phyloP scores from a whole-genome alignment of 2,888 invertebrate genomes.

The Hyles lineata region DNA sequence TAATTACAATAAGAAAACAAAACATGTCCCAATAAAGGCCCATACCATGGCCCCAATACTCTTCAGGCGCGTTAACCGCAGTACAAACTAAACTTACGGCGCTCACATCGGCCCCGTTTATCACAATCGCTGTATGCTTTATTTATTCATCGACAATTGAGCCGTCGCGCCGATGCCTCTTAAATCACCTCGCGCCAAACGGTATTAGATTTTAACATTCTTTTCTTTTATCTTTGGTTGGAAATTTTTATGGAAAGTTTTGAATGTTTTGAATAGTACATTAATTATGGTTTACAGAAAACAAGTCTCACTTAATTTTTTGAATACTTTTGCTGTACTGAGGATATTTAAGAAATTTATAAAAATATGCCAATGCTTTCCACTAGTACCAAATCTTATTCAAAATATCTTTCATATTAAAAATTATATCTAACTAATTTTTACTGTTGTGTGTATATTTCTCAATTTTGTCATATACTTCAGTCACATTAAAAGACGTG shows the following conservation, averaged over 20 bases:
- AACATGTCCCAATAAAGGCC: too few relatives aligned
- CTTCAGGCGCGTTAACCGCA: background rate
- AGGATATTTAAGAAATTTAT: background rate
- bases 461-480: too few relatives aligned
- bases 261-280: background rate
- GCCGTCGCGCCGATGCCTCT: background rate
- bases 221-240: background rate
- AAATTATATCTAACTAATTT: too few relatives aligned
- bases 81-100: constrained; percentile 11
- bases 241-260: background rate
- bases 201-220: background rate
- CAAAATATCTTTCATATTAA: too few relatives aligned
- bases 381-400: too few relatives aligned
- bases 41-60: background rate
- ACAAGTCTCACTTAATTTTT: background rate
- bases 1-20: too few relatives aligned
- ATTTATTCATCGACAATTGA: constrained; percentile 11
- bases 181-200: background rate
- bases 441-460: too few relatives aligned
- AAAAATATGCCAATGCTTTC: too few relatives aligned
- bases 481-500: too few relatives aligned
- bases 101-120: constrained; percentile 4
- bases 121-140: constrained; percentile 6
- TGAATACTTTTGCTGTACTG: background rate
- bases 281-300: background rate